Percentiles rank a stretch among this genome's conserved stretches.
These are phyloP conservation scores for Dipus sagitta DNA, from an alignment of 2,797 vertebrate genomes.

Conservation along the genomic window DNA sequence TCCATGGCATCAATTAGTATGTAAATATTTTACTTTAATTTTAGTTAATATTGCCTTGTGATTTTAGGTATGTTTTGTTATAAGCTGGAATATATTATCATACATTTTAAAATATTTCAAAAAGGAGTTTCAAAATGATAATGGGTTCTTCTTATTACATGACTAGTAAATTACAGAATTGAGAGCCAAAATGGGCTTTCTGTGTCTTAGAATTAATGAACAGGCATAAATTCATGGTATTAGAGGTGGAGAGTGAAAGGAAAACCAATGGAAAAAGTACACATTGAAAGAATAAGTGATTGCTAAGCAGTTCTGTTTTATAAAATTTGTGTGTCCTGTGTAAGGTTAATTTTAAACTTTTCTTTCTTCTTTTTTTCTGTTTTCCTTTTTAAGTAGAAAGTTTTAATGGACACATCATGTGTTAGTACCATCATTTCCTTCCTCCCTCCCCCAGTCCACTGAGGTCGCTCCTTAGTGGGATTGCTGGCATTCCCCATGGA, in stretches of 20 bases:
- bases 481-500: no score
- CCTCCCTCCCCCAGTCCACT: no score
- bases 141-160: not conserved
- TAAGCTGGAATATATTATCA: not conserved
- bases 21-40: not conserved
- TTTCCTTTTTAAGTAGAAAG: no score
- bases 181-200: not conserved
- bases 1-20: not conserved
- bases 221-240: not conserved
- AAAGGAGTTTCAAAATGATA: slow-evolving; percentile 35
- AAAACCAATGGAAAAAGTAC: not conserved
- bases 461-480: no score
- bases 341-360: slow-evolving; percentile 8
- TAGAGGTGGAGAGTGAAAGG: not conserved
- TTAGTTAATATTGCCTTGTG: not conserved
- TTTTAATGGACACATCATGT: no score
- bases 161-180: not conserved
- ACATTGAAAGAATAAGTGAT: not conserved
- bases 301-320: not conserved
- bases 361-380: not conserved
- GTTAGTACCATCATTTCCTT: no score
- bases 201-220: slow-evolving; percentile 3
- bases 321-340: not conserved
- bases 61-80: not conserved
- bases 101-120: not conserved